Conservation (phyloP, 1,140 invertebrate species). For the Lycorma delicatula region DNA sequence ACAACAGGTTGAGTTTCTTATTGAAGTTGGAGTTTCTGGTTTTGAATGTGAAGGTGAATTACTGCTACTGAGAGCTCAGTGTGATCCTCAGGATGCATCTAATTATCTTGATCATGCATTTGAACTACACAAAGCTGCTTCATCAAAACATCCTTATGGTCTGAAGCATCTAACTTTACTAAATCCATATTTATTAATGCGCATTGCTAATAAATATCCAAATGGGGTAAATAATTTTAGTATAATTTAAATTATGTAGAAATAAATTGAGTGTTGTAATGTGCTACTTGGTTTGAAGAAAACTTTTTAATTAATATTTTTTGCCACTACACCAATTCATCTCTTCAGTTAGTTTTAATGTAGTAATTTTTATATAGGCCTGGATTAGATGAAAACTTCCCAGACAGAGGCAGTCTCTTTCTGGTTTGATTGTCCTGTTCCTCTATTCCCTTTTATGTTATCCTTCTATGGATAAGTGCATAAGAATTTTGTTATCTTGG, state of each 20-base stretch:
- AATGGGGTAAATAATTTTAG: slow-evolving; percentile 32
- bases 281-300: no score
- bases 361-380: no score
- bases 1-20: slow-evolving; percentile 79
- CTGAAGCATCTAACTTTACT: slow-evolving; percentile 62
- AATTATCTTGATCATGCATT: slow-evolving; percentile 60
- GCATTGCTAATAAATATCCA: slow-evolving; percentile 69
- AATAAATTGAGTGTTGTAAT: no score
- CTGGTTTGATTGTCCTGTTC: no score
- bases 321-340: no score
- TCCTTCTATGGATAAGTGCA: no score
- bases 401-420: no score
- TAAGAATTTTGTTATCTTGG: no score
- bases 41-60: slow-evolving; percentile 47
- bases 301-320: no score
- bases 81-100: slow-evolving; percentile 48
- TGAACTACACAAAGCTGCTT: slow-evolving; percentile 54
- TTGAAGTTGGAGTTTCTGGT: slow-evolving; percentile 63
- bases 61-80: slow-evolving; percentile 58
- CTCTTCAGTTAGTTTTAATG: no score
- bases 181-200: slow-evolving; percentile 78
- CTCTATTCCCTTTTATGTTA: no score
- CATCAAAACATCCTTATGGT: slow-evolving; percentile 58
- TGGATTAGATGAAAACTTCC: no score
- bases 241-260: not conserved